Conservation (phyloP, 1,140 invertebrate species). For the Pararge aegeria region DNA sequence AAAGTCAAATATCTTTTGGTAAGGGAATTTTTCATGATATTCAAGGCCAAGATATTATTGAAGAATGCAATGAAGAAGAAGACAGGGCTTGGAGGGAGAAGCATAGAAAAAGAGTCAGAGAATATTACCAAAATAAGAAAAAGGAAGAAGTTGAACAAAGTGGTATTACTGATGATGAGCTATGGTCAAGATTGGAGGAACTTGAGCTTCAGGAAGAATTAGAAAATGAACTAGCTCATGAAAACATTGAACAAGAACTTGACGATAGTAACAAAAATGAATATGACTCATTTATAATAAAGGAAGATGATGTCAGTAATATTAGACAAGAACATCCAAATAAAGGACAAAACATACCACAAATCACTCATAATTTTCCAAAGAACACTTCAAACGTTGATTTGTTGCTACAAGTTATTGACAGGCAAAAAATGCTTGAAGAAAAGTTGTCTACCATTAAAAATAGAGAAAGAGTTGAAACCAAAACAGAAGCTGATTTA, state of each 20-base stretch:
- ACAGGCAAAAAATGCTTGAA: slow-evolving; percentile 78
- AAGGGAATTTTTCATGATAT: slow-evolving; percentile 62
- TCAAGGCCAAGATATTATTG: slow-evolving; percentile 80
- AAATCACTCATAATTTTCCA: slow-evolving; percentile 24
- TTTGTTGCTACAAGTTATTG: slow-evolving; percentile 70
- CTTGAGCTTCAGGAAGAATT: slow-evolving; percentile 78
- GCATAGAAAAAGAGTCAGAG: slow-evolving; percentile 60
- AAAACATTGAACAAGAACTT: slow-evolving; percentile 25
- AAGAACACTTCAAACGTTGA: slow-evolving; percentile 42
- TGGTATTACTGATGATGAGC: slow-evolving; percentile 56
- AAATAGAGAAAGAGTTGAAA: slow-evolving; percentile 56
- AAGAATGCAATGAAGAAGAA: slow-evolving; percentile 81
- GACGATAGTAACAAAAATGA: slow-evolving; percentile 26
- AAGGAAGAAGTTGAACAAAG: slow-evolving; percentile 34
- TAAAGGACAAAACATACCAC: slow-evolving; percentile 16
- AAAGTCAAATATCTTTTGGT: slow-evolving; percentile 73
- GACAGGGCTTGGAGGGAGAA: slow-evolving; percentile 79
- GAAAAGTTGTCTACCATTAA: slow-evolving; percentile 73
- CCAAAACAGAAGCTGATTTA: slow-evolving; percentile 73
- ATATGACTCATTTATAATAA: slow-evolving; percentile 31
- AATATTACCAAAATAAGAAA: slow-evolving; percentile 49
- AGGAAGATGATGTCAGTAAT: slow-evolving; percentile 28
- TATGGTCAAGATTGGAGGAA: slow-evolving; percentile 72
- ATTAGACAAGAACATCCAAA: slow-evolving; percentile 14
- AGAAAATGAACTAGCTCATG: slow-evolving; percentile 51